A percentile compares a stretch with the other conserved stretches of the same genome.
These are phyloP conservation scores for Vespertilio murinus DNA, from an alignment of 2,797 vertebrate species.

Conservation along the genomic window DNA sequence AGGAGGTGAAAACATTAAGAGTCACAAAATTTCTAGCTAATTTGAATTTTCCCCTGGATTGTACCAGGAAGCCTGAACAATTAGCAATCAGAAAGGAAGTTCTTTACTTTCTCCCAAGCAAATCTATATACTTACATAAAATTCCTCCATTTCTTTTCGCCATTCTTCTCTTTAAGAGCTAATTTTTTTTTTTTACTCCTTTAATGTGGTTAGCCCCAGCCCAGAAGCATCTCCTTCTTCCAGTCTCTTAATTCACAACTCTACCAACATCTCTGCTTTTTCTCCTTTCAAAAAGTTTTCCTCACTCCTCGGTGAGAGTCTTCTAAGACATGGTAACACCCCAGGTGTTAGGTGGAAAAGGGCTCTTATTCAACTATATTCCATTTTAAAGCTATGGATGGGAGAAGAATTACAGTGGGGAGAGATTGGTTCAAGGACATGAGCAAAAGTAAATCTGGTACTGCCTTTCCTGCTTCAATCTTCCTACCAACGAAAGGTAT, in stretches of 20 bases:
- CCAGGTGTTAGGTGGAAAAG: neutral
- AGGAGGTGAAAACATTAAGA: neutral
- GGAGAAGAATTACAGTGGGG: neutral
- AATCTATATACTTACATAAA: neutral
- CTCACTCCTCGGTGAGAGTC: neutral
- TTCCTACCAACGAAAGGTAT: neutral
- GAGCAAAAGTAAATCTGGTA: neutral
- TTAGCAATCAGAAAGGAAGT: neutral
- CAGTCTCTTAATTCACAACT: too few species aligned
- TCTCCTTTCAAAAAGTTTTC: neutral
- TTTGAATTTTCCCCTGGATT: neutral
- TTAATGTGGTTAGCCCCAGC: neutral
- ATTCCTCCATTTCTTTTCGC: neutral
- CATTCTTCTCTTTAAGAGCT: neutral
- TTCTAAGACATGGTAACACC: neutral
- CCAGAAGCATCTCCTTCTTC: neutral
- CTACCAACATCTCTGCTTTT: neutral
- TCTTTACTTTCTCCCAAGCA: neutral
- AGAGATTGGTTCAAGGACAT: neutral
- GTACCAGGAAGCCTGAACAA: neutral
- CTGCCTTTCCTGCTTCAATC: neutral
- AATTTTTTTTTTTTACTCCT: neutral
- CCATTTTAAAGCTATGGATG: neutral
- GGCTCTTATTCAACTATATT: neutral
- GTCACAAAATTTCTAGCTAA: neutral